phyloP scores from a whole-genome alignment of 2,888 invertebrate species.

The Dynastes tityus region DNA sequence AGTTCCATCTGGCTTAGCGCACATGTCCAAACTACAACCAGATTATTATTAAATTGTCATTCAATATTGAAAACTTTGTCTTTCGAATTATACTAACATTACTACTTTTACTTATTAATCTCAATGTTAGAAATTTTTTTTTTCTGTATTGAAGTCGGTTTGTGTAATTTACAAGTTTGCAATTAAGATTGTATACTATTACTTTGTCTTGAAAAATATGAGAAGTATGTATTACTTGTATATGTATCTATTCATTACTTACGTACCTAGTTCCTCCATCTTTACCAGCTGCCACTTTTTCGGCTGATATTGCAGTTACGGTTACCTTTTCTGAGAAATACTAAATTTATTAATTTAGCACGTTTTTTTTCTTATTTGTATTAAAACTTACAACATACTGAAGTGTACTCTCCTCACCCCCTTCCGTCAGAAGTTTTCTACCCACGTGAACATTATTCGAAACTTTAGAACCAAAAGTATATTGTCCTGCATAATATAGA shows the following conservation, averaged over 20 bases:
- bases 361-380: neutral
- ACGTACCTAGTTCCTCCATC: conserved; percentile 5
- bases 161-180: no score
- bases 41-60: no score
- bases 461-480: conserved; percentile 21
- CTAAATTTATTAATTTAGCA: conserved; percentile 24
- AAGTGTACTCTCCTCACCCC: conserved; percentile 3
- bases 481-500: conserved; percentile 23
- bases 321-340: neutral
- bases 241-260: neutral
- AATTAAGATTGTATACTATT: no score
- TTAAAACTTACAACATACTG: conserved; percentile 22
- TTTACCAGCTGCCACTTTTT: neutral
- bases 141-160: no score
- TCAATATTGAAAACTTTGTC: no score
- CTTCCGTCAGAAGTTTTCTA: conserved; percentile 34
- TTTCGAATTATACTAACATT: no score
- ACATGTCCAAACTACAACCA: neutral
- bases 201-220: no score
- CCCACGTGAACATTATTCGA: conserved; percentile 18
- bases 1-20: neutral
- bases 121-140: no score
- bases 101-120: no score
- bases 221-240: no score
- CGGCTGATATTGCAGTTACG: conserved; percentile 17